Evolutionary conservation across 2,888 invertebrate genomes (phyloP), one percentile per base, ranked within the genome.

Genomic region (Ophion slaviceki): DNA sequence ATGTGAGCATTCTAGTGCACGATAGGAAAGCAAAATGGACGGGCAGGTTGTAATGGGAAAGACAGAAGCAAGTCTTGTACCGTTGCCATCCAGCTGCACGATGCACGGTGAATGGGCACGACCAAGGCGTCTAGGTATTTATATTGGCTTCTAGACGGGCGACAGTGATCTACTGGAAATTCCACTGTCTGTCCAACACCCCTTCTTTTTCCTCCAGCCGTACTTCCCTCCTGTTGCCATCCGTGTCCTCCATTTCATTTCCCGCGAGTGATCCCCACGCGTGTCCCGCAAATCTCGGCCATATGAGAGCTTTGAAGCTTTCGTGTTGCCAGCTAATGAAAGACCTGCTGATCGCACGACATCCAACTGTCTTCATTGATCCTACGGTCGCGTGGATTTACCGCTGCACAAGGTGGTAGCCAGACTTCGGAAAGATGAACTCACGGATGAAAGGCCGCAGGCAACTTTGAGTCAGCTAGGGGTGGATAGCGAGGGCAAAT

Each of bases 151-250:
- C 91, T 92, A 90, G 91, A 89, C 89, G 90, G 89, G 90, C 92
- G 93, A 93, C 93, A 93, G 92, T 93, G 93, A 93, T 93, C 93
- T 93, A 93, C 91, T 92, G 92, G 92, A 92, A 92, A 92, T 92
- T 92, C 90, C 89, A 90, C 86, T 89, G 88, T 87, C 88, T 87
- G 89, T 90, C 88, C 84, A 45, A 80, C 75, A 72, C 59, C 8
- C 72, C 89, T 89, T 83, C 74, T 83, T 83, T 85, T 85, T 86
- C 88, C 72, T 47, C 66, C 40, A 40, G 40, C 40, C 8, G 8
- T 66, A 17, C 47, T 28, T 71, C 68, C 88, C 87, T 84, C 86
- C 61, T 80, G 64, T 75, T 74, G 72, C 70, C 61, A 77, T 64
- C 74, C 72, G 75, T 74, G 62, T 71, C 71, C 81, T 57, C 14